Percentiles rank a stretch among this genome's conserved stretches.
Conservation (phyloP, 2,888 invertebrate species). For the Oscheius sp. region DNA sequence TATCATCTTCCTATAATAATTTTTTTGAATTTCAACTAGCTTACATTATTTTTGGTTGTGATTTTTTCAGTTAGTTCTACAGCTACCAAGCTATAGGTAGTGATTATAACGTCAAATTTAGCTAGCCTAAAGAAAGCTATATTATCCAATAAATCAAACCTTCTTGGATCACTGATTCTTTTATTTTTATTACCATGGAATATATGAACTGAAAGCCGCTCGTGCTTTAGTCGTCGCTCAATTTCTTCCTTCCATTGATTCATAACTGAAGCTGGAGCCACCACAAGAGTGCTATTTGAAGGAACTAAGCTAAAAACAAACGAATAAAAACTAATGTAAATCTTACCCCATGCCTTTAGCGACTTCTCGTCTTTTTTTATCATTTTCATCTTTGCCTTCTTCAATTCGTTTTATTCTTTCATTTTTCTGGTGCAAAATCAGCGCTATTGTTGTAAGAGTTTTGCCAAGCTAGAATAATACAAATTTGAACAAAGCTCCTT, state of each 20-base stretch:
- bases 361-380: conserved; percentile 37
- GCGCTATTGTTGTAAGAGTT: conserved; percentile 73
- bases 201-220: conserved; percentile 77
- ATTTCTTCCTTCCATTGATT: conserved; percentile 85
- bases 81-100: conserved; percentile 82
- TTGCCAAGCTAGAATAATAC: too few relatives aligned
- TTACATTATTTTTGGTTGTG: conserved; percentile 25
- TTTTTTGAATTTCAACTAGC: not conserved
- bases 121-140: conserved; percentile 40
- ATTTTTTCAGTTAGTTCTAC: conserved; percentile 70
- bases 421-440: conserved; percentile 71
- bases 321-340: not conserved
- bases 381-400: conserved; percentile 34
- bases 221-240: conserved; percentile 74
- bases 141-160: conserved; percentile 3
- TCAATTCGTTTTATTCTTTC: conserved; percentile 38
- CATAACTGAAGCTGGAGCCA: conserved; percentile 89
- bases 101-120: conserved; percentile 82
- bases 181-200: conserved; percentile 82
- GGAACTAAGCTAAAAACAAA: conserved; percentile 53
- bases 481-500: too few relatives aligned
- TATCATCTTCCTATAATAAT: conserved; percentile 10
- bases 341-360: conserved; percentile 39
- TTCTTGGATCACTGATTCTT: conserved; percentile 52
- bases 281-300: conserved; percentile 77